phyloP scores from a whole-genome alignment of 2,888 invertebrate species.

The Ectobius pallidus region DNA sequence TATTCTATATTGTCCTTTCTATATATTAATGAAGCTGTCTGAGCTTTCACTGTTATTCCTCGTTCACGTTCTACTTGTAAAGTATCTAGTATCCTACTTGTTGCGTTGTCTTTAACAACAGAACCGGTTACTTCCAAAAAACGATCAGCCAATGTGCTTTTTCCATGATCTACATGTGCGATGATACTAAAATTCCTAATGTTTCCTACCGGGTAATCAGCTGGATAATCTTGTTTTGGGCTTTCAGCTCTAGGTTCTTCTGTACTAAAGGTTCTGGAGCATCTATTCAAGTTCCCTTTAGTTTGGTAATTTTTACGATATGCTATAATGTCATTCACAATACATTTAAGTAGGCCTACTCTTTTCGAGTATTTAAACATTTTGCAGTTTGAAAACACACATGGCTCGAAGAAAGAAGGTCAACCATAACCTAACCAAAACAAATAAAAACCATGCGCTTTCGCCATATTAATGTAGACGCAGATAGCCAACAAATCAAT shows the following conservation, averaged over 20 bases:
- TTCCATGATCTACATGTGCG: constrained; percentile 99
- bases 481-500: too few relatives aligned
- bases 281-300: too few relatives aligned
- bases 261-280: too few relatives aligned
- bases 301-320: too few relatives aligned
- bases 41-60: constrained; percentile 98
- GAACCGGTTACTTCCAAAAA: constrained; percentile 91
- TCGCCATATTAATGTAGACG: too few relatives aligned
- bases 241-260: background rate
- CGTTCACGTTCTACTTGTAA: constrained; percentile 89
- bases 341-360: too few relatives aligned
- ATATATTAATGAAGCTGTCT: constrained; percentile 88
- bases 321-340: too few relatives aligned
- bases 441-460: too few relatives aligned
- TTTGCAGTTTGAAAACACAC: too few relatives aligned
- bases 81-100: constrained; percentile 78
- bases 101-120: constrained; percentile 67
- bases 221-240: background rate
- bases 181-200: constrained; percentile 97
- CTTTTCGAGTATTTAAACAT: too few relatives aligned
- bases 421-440: too few relatives aligned
- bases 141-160: constrained; percentile 95
- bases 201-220: constrained; percentile 53
- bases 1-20: constrained; percentile 70
- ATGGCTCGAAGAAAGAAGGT: too few relatives aligned